Conservation (phyloP, 2,888 invertebrate genomes). For the Macrophya alboannulata region DNA sequence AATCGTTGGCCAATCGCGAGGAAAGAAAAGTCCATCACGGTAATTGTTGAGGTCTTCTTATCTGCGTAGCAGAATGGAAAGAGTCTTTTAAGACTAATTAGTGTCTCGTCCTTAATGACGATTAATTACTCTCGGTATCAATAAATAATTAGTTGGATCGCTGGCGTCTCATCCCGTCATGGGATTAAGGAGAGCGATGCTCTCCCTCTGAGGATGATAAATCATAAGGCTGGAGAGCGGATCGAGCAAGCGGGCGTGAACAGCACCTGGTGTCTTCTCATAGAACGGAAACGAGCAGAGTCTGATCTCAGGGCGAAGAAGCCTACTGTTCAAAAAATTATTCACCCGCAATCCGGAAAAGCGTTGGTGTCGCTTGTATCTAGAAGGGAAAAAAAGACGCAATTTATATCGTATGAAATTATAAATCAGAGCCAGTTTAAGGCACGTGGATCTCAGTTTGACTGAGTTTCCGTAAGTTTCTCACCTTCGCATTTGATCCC, state of each 20-base stretch:
- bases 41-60: constrained; percentile 13
- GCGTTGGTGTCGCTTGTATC: not conserved
- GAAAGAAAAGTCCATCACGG: constrained; percentile 2
- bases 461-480: not conserved
- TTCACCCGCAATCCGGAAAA: not conserved
- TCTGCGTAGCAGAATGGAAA: not conserved
- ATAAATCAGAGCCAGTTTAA: not conserved
- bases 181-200: constrained; percentile 42
- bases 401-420: constrained; percentile 1
- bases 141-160: constrained; percentile 44
- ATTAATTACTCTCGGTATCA: constrained; percentile 39
- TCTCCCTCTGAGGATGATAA: constrained; percentile 3
- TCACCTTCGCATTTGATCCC: not conserved
- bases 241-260: constrained; percentile 31
- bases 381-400: not conserved
- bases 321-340: not conserved
- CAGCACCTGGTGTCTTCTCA: constrained; percentile 42
- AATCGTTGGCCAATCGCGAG: not conserved
- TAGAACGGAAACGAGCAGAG: constrained; percentile 5
- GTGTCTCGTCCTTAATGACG: not conserved
- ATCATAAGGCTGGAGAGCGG: constrained; percentile 28
- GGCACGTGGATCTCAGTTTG: not conserved
- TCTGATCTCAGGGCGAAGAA: not conserved
- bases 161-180: not conserved
- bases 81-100: constrained; percentile 41